These are phyloP conservation scores for Xiphophorus couchianus DNA, from an alignment of 2,113 vertebrate genomes.

Conservation along the genomic window DNA sequence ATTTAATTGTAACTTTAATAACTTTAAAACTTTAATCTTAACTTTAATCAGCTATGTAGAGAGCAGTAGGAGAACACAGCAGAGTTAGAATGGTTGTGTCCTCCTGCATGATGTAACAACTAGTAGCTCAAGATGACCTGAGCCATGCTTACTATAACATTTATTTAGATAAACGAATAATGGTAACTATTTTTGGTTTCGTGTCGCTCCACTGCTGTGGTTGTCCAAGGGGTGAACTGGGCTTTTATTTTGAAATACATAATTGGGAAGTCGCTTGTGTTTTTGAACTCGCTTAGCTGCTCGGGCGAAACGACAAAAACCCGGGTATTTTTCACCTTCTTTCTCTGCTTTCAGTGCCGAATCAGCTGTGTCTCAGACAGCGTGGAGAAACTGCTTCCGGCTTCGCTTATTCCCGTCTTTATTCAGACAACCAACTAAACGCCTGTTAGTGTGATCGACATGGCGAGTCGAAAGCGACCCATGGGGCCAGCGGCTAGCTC, in stretches of 20 bases:
- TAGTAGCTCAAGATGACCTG: not conserved
- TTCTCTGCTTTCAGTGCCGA: not conserved
- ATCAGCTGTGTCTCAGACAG: slow-evolving; percentile 8
- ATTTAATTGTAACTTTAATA: not conserved
- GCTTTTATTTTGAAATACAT: slow-evolving; percentile 24
- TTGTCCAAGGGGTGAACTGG: no score
- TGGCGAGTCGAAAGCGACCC: slow-evolving; percentile 68
- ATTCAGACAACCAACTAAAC: accelerated
- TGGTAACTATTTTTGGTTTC: not conserved
- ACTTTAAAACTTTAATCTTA: no score
- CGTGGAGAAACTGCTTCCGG: accelerated
- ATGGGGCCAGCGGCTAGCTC: not conserved
- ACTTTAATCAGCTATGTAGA: not conserved
- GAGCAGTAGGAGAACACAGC: not conserved
- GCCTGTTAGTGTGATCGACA: slow-evolving; percentile 4
- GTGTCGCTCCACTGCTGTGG: no score
- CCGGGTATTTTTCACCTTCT: slow-evolving; percentile 41
- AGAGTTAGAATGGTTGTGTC: not conserved
- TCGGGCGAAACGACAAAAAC: slow-evolving; percentile 6
- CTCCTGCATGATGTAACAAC: no score
- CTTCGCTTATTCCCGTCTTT: accelerated
- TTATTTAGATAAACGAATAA: not conserved
- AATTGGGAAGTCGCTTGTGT: not conserved
- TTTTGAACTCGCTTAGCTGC: not conserved
- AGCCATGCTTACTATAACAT: not conserved